Evolutionary conservation across 2,888 invertebrate genomes (phyloP).

Genomic region (Pandemis cinnamomeana): DNA sequence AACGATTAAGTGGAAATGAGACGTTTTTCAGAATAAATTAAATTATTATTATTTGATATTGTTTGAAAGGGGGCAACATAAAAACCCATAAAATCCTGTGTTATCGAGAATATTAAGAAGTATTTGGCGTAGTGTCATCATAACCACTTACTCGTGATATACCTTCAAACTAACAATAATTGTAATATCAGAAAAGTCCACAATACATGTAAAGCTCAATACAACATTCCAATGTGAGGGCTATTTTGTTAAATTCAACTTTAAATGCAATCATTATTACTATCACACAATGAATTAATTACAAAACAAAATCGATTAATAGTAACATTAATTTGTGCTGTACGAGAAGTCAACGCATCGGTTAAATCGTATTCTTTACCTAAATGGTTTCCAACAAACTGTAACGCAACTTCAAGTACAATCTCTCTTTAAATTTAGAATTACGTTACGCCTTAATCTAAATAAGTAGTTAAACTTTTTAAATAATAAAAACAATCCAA

Average conservation of each 20-base stretch:
- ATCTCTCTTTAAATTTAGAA: constrained; percentile 27
- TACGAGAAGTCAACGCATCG: constrained; percentile 14
- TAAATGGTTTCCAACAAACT: constrained; percentile 13
- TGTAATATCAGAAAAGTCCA: constrained; percentile 25
- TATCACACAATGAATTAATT: constrained; percentile 8
- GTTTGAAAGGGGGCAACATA: too few relatives aligned
- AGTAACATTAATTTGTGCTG: constrained; percentile 48
- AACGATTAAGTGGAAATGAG: background rate
- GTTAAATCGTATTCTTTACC: background rate
- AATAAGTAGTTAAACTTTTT: constrained; percentile 26
- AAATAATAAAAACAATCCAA: constrained; percentile 36
- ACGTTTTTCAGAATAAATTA: background rate
- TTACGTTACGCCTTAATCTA: constrained; percentile 32
- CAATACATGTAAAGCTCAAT: background rate
- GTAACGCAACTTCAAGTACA: constrained; percentile 17
- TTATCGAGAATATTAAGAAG: background rate
- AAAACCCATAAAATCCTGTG: too few relatives aligned
- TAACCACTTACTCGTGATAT: background rate
- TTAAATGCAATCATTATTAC: constrained; percentile 3
- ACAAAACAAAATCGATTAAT: constrained; percentile 8
- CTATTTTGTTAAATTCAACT: constrained; percentile 2
- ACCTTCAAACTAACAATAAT: constrained; percentile 13
- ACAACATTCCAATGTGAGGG: constrained; percentile 19
- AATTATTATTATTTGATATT: too few relatives aligned
- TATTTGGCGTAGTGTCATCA: background rate